Evolutionary conservation across 2,797 vertebrate genomes (phyloP).

Genomic region (Eulemur albifrons): DNA sequence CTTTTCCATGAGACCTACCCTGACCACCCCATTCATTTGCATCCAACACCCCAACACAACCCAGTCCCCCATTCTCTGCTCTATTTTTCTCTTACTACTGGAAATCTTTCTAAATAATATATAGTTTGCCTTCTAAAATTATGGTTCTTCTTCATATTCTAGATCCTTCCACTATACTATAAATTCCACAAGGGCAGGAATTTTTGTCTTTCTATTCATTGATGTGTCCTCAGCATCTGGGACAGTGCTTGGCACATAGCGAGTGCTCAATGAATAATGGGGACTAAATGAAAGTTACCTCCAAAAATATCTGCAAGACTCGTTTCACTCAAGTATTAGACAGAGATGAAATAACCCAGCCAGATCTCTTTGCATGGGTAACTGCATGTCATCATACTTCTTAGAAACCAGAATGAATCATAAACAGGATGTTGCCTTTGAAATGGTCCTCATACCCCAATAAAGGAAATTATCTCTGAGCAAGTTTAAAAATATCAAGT

Average conservation of each 20-base stretch:
- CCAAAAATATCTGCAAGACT: not conserved
- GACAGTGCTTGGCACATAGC: not conserved
- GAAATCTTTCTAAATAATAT: conserved; percentile 14
- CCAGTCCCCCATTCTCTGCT: not conserved
- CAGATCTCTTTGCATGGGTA: not conserved
- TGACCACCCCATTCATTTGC: not conserved
- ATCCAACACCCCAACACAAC: not conserved
- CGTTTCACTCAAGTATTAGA: not conserved
- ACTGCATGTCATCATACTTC: not conserved
- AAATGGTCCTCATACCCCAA: not conserved
- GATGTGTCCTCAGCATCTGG: not conserved
- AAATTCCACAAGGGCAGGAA: not conserved
- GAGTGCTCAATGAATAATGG: not conserved
- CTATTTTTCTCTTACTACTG: not conserved
- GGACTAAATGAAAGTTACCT: not conserved
- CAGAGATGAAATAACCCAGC: not conserved
- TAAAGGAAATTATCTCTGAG: conserved; percentile 35
- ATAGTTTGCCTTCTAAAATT: not conserved
- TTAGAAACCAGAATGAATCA: not conserved
- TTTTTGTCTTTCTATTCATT: not conserved
- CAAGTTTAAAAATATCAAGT: conserved; percentile 9
- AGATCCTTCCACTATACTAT: not conserved
- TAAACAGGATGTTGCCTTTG: not conserved
- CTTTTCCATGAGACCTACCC: not conserved
- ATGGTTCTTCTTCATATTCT: not conserved